Base-by-base conservation (phyloP, 2,113 vertebrate genomes). In the Rhineura floridana region DNA sequence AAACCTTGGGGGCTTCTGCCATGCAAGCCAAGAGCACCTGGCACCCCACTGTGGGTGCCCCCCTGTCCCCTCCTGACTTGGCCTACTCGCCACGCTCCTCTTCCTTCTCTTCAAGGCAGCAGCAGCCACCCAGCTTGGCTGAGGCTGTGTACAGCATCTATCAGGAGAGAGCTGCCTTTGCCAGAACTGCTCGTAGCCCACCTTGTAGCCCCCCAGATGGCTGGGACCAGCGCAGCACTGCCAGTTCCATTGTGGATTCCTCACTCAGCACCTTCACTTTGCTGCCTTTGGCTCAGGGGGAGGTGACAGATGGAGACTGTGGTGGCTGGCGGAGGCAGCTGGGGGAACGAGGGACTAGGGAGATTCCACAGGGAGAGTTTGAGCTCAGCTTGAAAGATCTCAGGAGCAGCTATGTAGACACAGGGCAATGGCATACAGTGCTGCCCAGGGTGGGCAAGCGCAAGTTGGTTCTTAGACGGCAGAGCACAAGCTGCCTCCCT, bases 131-230 rank as follows among this genome's bases (percentile, higher is more conserved):
- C 92, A 98, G 97, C 84, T 97, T 98, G 93, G 97, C 97, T 0
- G 98, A 99, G 86, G 97, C 98, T 0, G 97, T 99, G 87, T 99
- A 98, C 93, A 99, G 98, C 95, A 98, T 99, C 94, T 98, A 97
- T 93, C 97, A 82, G 77, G 98, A 98, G 91, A 97, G 88, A 73
- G 96, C 95, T 0, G 84, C 91, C 36, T 88, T 83, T 80, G 86
- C 91, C 1, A 93, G 90, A 36, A 77, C 81, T 77, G 17, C 88
- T 3, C 2, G 83, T 55, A 94, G 95, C 23, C 95, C 95, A 0
- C 95, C 94, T 75, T 90, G 95, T 91, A 97, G 96, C 90, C 96
- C 96, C 0, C 52, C 92, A 0, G 96, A 90, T 87, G 95, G 92
- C 87, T 95, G 96, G 84, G 96, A 91, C 46, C 94, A 52, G 42